Conservation (phyloP, 2,113 vertebrate species). For the Naja naja region DNA sequence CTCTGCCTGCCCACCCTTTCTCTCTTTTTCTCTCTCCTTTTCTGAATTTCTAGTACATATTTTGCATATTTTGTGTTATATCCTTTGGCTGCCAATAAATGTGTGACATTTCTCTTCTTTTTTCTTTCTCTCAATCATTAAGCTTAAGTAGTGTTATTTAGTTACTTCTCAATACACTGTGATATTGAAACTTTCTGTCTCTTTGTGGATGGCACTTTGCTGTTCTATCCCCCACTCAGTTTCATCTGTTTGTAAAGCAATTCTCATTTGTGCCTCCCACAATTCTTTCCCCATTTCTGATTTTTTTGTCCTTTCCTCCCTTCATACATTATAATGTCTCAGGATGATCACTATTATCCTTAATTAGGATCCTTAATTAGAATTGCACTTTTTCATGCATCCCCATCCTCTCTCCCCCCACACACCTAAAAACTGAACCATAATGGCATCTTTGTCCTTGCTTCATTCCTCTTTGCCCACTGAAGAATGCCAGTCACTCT, state of each 20-base stretch:
- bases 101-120: not conserved
- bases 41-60: not conserved
- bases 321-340: slow-evolving; percentile 5
- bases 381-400: not conserved
- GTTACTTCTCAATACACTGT: not conserved
- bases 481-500: not conserved
- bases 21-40: not conserved
- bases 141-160: not conserved
- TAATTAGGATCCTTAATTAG: slow-evolving; percentile 1
- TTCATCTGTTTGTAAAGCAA: slow-evolving; percentile 6
- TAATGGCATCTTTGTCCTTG: not conserved
- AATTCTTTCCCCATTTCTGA: not conserved
- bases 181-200: not conserved
- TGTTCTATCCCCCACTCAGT: not conserved
- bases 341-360: not conserved
- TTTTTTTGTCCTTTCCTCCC: not conserved
- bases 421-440: not conserved
- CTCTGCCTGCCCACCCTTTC: no score
- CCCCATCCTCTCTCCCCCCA: not conserved
- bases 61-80: not conserved
- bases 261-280: not conserved
- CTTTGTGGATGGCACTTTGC: not conserved
- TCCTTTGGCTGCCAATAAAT: not conserved
- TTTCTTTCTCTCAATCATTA: not conserved
- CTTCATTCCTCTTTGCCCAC: not conserved